phyloP scores from a whole-genome alignment of 2,888 invertebrate species.

The Pogonocherus hispidulus region DNA sequence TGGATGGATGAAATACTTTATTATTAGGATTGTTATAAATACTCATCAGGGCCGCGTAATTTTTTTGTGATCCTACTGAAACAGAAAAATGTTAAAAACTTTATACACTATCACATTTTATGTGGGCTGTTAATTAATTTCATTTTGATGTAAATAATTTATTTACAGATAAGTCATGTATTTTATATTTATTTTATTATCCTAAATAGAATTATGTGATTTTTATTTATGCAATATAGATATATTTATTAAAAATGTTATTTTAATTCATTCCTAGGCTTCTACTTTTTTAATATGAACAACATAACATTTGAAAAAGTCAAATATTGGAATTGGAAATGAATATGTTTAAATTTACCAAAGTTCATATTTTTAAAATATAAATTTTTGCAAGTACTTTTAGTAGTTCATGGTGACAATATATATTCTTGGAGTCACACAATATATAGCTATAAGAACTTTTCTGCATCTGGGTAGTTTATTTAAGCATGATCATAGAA shows the following conservation, averaged over 20 bases:
- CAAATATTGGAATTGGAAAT: no score
- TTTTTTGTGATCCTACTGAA: conserved; percentile 45
- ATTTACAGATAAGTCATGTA: conserved; percentile 36
- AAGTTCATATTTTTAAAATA: no score
- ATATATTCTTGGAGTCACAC: no score
- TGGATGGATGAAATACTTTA: conserved; percentile 47
- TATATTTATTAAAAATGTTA: conserved; percentile 52
- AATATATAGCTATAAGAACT: no score
- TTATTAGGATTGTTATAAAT: conserved; percentile 40
- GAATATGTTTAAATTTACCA: no score
- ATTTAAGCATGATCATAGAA: no score
- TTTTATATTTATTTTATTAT: conserved; percentile 39
- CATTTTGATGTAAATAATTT: conserved; percentile 42
- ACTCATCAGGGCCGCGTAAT: conserved; percentile 52
- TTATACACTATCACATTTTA: conserved; percentile 37
- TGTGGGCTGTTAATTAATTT: conserved; percentile 44
- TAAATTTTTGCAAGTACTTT: no score
- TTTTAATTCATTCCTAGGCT: no score
- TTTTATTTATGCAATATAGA: conserved; percentile 53
- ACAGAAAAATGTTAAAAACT: conserved; percentile 38
- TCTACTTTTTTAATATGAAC: no score
- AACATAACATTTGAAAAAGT: no score
- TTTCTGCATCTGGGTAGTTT: no score
- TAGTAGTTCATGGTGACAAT: no score
- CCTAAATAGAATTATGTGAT: conserved; percentile 47